Evolutionary conservation across 2,888 invertebrate genomes (phyloP).

Genomic region (Lypha dubia): DNA sequence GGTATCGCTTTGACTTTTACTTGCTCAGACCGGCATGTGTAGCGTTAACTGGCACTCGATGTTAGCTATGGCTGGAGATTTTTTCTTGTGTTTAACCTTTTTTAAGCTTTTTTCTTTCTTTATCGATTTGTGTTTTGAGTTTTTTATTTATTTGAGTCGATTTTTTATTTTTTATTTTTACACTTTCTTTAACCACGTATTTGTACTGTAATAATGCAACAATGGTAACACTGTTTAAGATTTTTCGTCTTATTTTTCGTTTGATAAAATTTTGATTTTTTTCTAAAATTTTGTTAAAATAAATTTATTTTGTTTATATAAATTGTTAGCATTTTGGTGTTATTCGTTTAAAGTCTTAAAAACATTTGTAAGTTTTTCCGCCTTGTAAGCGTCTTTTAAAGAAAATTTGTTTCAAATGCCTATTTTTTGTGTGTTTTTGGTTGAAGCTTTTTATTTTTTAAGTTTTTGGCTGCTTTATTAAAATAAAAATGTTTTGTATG

Average conservation of each 20-base stretch:
- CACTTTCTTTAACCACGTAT: constrained; percentile 55
- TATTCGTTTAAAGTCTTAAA: constrained; percentile 77
- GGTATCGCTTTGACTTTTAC: constrained; percentile 71
- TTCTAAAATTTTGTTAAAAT: constrained; percentile 9
- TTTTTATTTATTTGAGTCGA: constrained; percentile 56
- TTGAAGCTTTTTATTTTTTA: constrained; percentile 27
- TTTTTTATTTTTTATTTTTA: constrained; percentile 50
- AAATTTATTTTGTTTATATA: neutral
- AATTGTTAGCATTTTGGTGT: constrained; percentile 63
- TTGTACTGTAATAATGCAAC: neutral
- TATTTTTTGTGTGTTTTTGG: constrained; percentile 23
- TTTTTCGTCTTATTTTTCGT: constrained; percentile 34
- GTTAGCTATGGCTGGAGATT: constrained; percentile 16
- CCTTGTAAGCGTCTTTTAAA: constrained; percentile 77
- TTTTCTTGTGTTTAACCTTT: constrained; percentile 60
- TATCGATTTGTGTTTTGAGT: constrained; percentile 34
- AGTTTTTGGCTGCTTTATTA: constrained; percentile 12
- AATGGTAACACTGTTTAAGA: constrained; percentile 41
- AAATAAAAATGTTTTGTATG: constrained; percentile 11
- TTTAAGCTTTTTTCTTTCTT: constrained; percentile 61
- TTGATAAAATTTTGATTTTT: neutral
- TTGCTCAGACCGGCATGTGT: constrained; percentile 66
- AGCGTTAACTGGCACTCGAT: constrained; percentile 38
- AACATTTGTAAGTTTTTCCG: constrained; percentile 77
- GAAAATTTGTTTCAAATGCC: constrained; percentile 74